phyloP scores from a whole-genome alignment of 2,797 vertebrate genomes.

The Otolemur crassicaudatus region DNA sequence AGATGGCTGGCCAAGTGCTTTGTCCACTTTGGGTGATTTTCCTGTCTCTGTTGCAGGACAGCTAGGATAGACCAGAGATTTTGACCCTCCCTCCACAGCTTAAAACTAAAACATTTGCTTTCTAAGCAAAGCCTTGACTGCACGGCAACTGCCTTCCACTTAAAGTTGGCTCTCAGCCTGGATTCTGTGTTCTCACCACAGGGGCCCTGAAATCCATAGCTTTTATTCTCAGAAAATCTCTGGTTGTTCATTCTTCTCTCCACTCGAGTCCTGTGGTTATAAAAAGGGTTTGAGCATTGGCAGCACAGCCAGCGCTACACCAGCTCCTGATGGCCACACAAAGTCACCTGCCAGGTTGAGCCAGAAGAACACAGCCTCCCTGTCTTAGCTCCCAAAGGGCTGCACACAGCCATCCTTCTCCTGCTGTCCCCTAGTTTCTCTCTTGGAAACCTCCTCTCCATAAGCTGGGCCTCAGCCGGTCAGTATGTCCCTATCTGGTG shows the following conservation, averaged over 20 bases:
- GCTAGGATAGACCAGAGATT: background rate
- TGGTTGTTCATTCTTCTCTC: constrained; percentile 46
- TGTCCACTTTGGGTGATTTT: background rate
- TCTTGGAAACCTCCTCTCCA: background rate
- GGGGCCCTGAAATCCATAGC: constrained; percentile 14
- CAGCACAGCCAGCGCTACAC: background rate
- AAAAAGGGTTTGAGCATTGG: background rate
- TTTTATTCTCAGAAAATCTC: constrained; percentile 48
- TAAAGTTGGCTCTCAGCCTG: constrained; percentile 36
- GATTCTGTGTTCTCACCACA: background rate
- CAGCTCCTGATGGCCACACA: background rate
- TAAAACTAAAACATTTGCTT: constrained; percentile 54
- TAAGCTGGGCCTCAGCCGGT: background rate
- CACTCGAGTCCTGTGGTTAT: background rate
- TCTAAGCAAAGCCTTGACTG: constrained; percentile 8
- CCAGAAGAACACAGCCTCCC: background rate
- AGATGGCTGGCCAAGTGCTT: background rate
- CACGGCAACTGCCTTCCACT: background rate
- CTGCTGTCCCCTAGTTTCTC: background rate
- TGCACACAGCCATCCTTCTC: background rate
- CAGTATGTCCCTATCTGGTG: background rate
- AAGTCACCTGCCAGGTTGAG: background rate
- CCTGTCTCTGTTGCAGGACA: constrained; percentile 3
- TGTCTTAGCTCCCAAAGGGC: background rate
- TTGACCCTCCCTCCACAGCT: background rate